Percentiles rank a stretch among this genome's conserved stretches.
phyloP scores from a whole-genome alignment of 1,140 invertebrate species.

The Telenomus remus region DNA sequence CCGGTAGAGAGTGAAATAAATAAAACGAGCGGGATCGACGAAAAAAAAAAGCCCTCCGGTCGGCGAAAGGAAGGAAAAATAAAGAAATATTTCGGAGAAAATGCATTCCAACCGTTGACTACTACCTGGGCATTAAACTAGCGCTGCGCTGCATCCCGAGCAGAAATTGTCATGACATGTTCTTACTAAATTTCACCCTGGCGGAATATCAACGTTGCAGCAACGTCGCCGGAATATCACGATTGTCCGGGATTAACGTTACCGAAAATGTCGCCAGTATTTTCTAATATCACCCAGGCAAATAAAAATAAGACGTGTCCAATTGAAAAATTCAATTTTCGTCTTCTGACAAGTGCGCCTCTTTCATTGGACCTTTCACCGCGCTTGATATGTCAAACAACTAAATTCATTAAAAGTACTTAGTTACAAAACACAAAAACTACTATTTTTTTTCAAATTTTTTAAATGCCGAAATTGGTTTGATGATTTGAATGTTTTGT shows the following conservation, averaged over 20 bases:
- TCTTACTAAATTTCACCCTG: constrained; percentile 44
- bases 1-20: constrained; percentile 14
- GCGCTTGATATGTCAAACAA: no score
- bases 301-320: constrained; percentile 52
- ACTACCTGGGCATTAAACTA: constrained; percentile 38
- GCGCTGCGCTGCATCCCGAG: constrained; percentile 31
- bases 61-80: constrained; percentile 4
- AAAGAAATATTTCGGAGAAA: constrained; percentile 41
- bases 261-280: constrained; percentile 23
- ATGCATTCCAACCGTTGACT: constrained; percentile 36
- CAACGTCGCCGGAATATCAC: constrained; percentile 49
- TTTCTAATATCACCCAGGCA: constrained; percentile 45
- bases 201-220: constrained; percentile 47
- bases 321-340: constrained; percentile 53
- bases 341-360: constrained; percentile 2
- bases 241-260: constrained; percentile 51
- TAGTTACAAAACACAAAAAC: no score
- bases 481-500: no score
- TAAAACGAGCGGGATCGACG: neutral
- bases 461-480: no score
- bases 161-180: constrained; percentile 50
- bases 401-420: no score
- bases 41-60: neutral
- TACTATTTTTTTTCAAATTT: no score
- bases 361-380: neutral